Evolutionary conservation across 2,797 vertebrate species (phyloP), one percentile per base, ranked within the genome.

Genomic region (Myotis myotis): DNA sequence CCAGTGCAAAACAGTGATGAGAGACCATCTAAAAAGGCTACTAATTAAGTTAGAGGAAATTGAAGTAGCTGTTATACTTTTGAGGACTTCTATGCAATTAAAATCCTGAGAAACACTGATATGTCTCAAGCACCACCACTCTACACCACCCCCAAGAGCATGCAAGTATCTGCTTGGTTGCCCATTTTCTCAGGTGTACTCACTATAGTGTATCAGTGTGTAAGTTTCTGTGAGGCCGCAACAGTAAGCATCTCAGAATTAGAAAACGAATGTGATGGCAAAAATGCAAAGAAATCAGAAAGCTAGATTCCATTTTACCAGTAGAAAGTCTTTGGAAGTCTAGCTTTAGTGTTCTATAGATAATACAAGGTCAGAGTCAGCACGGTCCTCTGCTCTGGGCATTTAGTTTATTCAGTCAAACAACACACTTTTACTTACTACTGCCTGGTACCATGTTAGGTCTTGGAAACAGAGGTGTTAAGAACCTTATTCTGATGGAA

Each of bases 201-300:
- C 10, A 68, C 28, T 66, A 53, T 60, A 6, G 57, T 36, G 36
- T 84, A 44, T 81, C 7, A 62, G 44, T 60, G 60, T 80, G 0
- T 79, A 82, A 51, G 53, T 83, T 95, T 74, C 71, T 64, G 13
- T 74, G n/a, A 53, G n/a, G 7, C 57, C 89, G 49, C 49, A 51
- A 70, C 19, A 89, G 36, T 57, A 78, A 85, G 41, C 15, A 68
- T 36, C 38, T 84, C 55, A 93, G 53, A 90, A 74, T 57, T 44
- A 87, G 71, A 91, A 88, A 96, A 53, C 51, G 93, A 87, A 79
- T 57, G 12, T 62, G 51, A 87, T 8, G 68, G 75, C 51, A 87
- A 92, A 90, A 85, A 68, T 47, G 87, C 5, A 62, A 41, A 62
- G 55, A 94, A 83, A 76, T 51, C 70, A 87, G 89, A 84, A 94